Evolutionary conservation across 2,797 vertebrate genomes (phyloP), one percentile per base, ranked within the genome.

Genomic region (Synaphobranchus kaupii): DNA sequence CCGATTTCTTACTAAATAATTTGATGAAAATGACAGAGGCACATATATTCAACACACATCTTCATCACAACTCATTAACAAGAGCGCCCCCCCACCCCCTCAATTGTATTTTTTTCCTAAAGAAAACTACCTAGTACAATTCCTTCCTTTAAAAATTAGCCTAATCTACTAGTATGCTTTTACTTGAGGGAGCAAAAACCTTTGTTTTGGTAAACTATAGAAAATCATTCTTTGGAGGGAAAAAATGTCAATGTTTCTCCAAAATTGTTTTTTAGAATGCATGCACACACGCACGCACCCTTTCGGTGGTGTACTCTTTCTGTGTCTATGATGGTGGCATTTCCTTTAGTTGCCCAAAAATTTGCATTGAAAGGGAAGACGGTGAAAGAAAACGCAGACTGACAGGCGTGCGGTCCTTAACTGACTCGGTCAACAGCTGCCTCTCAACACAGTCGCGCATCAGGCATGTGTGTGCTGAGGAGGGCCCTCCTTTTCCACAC

Each of bases 391-490:
- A 25, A 78, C 12, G 44, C 76, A 80, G 80, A 86, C 20, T 88
- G 89, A 88, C 86, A 89, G 88, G 56, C 87, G 86, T 88, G 83
- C 60, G 84, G 58, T 52, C 47, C 83, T 80, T 90, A 88, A 90
- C 83, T 88, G 86, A 89, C 90, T 90, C 87, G 78, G 60, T 20
- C 85, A 85, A 85, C 90, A 91, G 90, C 86, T 90, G 90, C 84
- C 85, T 84, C 87, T 88, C 87, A 84, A 83, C 84, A 58, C 84
- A 86, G 86, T 86, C 80, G 56, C 83, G 78, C 83, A 71, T 50
- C 85, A 89, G 85, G 56, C 84, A 84, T 84, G 44, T 84, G 66
- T 52, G 22, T 25, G 60, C n/a, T 44, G 31, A 52, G 39, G 86
- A 6, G 52, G 85, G 80, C 86, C 78, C 84, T 87, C 86, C 73